phyloP scores from a whole-genome alignment of 1,140 invertebrate species.

The Platyscapa corneri region DNA sequence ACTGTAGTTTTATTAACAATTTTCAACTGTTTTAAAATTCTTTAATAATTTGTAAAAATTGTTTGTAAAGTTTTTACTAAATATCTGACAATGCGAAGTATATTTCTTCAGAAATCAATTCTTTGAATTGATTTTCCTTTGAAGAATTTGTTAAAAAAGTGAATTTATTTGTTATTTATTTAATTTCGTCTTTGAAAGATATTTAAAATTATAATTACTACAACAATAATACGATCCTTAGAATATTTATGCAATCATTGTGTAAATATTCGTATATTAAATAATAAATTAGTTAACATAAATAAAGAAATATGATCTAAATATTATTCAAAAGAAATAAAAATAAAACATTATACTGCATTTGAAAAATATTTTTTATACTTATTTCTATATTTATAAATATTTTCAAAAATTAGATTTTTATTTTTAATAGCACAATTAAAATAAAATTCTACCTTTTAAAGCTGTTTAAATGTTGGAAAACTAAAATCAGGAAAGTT shows the following conservation, averaged over 20 bases:
- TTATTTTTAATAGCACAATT: background rate
- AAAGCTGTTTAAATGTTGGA: conserved; percentile 22
- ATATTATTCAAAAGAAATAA: too few relatives aligned
- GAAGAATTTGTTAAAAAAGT: background rate
- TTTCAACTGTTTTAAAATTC: background rate
- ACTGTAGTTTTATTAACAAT: background rate
- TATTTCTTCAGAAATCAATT: background rate
- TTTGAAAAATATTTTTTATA: too few relatives aligned
- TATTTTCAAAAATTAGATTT: background rate
- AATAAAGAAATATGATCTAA: too few relatives aligned
- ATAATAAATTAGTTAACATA: too few relatives aligned
- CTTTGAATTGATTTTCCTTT: background rate
- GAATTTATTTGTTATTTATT: background rate
- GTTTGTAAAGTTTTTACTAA: background rate
- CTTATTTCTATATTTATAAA: background rate
- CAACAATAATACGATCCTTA: too few relatives aligned
- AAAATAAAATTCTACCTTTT: background rate
- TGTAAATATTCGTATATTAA: too few relatives aligned
- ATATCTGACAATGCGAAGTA: background rate
- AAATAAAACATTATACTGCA: too few relatives aligned
- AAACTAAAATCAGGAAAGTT: background rate
- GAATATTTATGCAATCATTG: too few relatives aligned
- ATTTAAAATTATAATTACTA: too few relatives aligned
- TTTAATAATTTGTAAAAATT: conserved; percentile 7
- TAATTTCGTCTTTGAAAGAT: background rate